These are phyloP conservation scores for Ornithoptera priamus DNA, from an alignment of 2,888 invertebrate species.

Conservation along the genomic window DNA sequence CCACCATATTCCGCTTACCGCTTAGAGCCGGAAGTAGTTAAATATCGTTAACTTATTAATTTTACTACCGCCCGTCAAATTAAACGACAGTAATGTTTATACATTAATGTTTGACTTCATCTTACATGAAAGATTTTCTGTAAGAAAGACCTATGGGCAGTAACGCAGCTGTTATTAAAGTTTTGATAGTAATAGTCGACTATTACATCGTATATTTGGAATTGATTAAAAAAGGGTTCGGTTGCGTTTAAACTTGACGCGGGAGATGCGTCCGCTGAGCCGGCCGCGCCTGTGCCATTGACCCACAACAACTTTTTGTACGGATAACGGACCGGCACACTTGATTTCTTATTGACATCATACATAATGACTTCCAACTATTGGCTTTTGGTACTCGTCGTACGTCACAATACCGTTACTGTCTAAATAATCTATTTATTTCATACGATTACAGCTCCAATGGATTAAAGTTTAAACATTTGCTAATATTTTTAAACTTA, in stretches of 20 bases:
- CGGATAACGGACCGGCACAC: slow-evolving; percentile 73
- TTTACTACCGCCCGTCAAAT: too few relatives aligned
- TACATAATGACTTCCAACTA: slow-evolving; percentile 59
- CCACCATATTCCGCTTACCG: too few relatives aligned
- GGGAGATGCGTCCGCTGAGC: slow-evolving; percentile 39
- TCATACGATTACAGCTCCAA: not conserved
- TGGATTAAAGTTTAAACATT: not conserved
- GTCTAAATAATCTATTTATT: not conserved
- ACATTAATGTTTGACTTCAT: too few relatives aligned
- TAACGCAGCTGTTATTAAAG: not conserved
- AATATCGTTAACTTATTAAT: too few relatives aligned
- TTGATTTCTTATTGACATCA: slow-evolving; percentile 71
- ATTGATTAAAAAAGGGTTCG: slow-evolving; percentile 38
- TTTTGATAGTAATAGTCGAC: not conserved
- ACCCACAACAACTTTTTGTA: slow-evolving; percentile 75
- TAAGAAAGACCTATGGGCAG: too few relatives aligned
- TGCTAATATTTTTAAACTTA: too few relatives aligned
- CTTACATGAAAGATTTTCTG: too few relatives aligned
- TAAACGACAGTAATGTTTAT: too few relatives aligned
- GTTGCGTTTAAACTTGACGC: slow-evolving; percentile 41
- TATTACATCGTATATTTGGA: slow-evolving; percentile 22
- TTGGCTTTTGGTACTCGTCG: slow-evolving; percentile 42
- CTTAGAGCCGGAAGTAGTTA: too few relatives aligned
- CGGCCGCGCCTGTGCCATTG: slow-evolving; percentile 63
- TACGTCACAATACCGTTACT: slow-evolving; percentile 30